These are phyloP conservation scores for Latrodectus geometricus DNA, from an alignment of 1,140 invertebrate genomes.

Conservation along the genomic window DNA sequence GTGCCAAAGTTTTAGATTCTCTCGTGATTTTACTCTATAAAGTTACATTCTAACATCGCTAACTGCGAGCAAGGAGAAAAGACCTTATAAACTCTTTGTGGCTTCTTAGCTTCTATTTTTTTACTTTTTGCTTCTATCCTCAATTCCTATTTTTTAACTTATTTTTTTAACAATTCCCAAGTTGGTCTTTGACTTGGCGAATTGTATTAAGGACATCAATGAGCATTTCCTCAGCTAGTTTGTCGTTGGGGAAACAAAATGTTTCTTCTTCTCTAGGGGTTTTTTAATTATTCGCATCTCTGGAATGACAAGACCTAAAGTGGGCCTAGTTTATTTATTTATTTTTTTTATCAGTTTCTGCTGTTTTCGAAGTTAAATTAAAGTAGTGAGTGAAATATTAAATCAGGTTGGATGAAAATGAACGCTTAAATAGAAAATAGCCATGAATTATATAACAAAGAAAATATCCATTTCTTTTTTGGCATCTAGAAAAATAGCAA, in stretches of 20 bases:
- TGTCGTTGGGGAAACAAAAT: background rate
- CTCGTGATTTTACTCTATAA: constrained; percentile 57
- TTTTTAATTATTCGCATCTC: constrained; percentile 40
- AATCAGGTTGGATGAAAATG: background rate
- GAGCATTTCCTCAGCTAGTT: background rate
- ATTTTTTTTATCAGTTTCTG: background rate
- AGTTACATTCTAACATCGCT: constrained; percentile 46
- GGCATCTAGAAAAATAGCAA: too few species aligned
- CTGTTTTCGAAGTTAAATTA: background rate
- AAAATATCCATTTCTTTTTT: too few species aligned
- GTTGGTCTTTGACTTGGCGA: constrained; percentile 36
- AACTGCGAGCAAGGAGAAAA: constrained; percentile 29
- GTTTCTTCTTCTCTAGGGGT: constrained; percentile 15
- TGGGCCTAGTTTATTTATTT: background rate
- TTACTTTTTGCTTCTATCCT: constrained; percentile 4
- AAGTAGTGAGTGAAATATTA: background rate
- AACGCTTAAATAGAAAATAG: background rate
- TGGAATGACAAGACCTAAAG: background rate
- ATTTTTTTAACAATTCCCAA: background rate
- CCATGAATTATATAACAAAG: too few species aligned
- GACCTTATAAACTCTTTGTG: constrained; percentile 48
- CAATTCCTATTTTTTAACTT: background rate
- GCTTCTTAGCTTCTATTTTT: constrained; percentile 10
- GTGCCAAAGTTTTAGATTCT: constrained; percentile 60
- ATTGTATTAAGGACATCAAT: constrained; percentile 50